A percentile compares a stretch with the other conserved stretches of the same genome.
phyloP scores from a whole-genome alignment of 2,797 vertebrate species.

The Phoebastria nigripes region DNA sequence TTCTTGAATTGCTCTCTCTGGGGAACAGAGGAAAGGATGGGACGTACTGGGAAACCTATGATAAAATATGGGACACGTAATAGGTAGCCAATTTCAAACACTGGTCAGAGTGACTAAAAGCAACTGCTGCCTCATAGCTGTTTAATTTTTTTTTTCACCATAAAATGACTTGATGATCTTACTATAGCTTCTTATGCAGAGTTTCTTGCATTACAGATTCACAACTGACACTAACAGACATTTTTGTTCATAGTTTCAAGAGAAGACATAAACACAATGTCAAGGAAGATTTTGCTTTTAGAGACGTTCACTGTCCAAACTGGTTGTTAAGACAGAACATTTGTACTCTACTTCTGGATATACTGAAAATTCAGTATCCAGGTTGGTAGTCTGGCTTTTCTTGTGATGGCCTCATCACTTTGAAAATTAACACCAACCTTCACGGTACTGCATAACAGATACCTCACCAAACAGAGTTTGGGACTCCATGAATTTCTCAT shows the following conservation, averaged over 20 bases:
- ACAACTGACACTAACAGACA: not conserved
- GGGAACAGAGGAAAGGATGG: not conserved
- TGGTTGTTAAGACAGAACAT: not conserved
- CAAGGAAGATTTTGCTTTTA: not conserved
- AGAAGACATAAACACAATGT: not conserved
- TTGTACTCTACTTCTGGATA: not conserved
- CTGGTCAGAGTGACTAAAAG: not conserved
- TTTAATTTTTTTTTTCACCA: not conserved
- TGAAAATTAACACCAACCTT: not conserved
- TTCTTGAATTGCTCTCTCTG: not conserved
- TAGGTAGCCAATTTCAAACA: not conserved
- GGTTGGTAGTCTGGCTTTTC: not conserved
- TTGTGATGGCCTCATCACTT: not conserved
- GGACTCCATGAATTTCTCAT: not conserved
- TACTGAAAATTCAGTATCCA: not conserved
- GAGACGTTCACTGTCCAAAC: not conserved
- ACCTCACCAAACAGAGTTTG: not conserved
- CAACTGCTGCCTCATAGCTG: not conserved
- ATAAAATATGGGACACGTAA: not conserved
- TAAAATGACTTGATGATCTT: not conserved
- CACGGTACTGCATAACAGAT: not conserved
- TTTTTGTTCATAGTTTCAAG: not conserved
- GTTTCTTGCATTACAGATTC: not conserved
- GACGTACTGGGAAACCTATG: not conserved
- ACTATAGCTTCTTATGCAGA: not conserved